Conservation (phyloP, 1,140 invertebrate genomes). For the Copidosoma floridanum region DNA sequence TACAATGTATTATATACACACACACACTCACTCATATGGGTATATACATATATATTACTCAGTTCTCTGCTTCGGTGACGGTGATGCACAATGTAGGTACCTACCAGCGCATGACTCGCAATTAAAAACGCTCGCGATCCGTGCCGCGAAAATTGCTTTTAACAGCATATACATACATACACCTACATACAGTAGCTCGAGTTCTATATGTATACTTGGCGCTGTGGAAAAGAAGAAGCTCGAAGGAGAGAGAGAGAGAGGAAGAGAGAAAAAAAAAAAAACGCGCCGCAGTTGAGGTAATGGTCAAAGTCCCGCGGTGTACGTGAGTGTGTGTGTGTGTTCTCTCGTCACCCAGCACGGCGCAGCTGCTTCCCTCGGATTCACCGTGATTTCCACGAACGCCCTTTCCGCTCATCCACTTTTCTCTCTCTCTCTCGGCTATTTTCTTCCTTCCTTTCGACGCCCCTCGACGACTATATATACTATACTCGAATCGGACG, state of each 20-base stretch:
- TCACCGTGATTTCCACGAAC: conserved; percentile 25
- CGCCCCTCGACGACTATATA: too few species aligned
- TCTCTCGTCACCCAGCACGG: conserved; percentile 48
- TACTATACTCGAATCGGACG: too few species aligned
- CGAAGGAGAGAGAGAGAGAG: conserved; percentile 21
- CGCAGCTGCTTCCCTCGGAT: conserved; percentile 44
- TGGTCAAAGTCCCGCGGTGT: conserved; percentile 31
- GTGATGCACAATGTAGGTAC: conserved; percentile 12
- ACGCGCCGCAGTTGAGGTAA: conserved; percentile 28
- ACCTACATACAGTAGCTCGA: not conserved
- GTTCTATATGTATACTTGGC: too few species aligned
- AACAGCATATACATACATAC: not conserved
- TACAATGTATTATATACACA: too few species aligned
- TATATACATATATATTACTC: too few species aligned
- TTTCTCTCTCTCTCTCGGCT: conserved; percentile 10
- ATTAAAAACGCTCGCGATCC: not conserved
- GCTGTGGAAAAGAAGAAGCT: conserved; percentile 11
- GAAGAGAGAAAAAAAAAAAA: conserved; percentile 8
- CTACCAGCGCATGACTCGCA: not conserved
- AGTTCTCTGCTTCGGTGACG: too few species aligned
- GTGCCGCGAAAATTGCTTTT: not conserved
- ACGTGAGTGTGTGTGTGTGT: conserved; percentile 52
- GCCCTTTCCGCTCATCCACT: conserved; percentile 28
- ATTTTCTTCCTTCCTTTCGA: conserved; percentile 1
- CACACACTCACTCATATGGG: not conserved